These are phyloP conservation scores for Mirza zaza DNA, from an alignment of 2,113 vertebrate species.

Conservation along the genomic window DNA sequence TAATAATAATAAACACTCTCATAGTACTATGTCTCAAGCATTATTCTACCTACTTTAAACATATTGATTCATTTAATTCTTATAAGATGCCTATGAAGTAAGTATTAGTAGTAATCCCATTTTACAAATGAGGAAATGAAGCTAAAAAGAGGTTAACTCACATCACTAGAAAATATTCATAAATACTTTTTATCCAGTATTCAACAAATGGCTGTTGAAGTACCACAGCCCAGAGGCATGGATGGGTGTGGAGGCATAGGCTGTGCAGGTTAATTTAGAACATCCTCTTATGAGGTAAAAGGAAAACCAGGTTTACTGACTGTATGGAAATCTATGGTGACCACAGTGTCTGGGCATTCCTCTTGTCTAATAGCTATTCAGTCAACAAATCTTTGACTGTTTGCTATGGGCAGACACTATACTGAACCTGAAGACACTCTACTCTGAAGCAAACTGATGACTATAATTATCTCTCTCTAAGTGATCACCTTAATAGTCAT, in stretches of 20 bases:
- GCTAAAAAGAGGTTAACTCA: not conserved
- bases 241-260: not conserved
- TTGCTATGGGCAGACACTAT: not conserved
- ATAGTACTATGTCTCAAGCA: not conserved
- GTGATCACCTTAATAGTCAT: not conserved
- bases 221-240: not conserved
- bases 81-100: not conserved
- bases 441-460: not conserved
- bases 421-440: not conserved
- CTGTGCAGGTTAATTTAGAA: not conserved
- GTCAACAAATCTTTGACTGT: not conserved
- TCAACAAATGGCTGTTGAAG: conserved; percentile 16
- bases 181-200: not conserved
- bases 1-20: not conserved
- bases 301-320: not conserved
- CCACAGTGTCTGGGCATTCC: not conserved
- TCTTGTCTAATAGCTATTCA: not conserved
- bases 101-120: not conserved
- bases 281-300: not conserved
- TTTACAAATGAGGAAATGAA: not conserved
- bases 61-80: not conserved
- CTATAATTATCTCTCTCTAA: not conserved
- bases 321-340: not conserved
- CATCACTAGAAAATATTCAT: not conserved
- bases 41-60: not conserved